Base-by-base conservation (phyloP, 2,113 vertebrate genomes). In the Cephalopholis sonnerati region DNA sequence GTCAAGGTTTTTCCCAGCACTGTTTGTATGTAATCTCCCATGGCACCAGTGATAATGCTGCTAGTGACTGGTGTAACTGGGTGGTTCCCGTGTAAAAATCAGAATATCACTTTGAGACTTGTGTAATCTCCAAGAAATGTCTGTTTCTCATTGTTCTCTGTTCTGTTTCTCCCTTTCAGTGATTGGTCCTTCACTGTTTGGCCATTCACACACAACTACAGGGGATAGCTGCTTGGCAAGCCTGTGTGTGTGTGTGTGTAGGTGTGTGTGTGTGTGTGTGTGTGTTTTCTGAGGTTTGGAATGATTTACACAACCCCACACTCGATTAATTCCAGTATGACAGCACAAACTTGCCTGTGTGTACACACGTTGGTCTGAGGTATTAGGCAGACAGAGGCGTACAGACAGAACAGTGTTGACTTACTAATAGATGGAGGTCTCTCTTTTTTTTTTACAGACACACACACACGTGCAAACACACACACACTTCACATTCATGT, bases 301-400 rank as follows among this genome's bases (percentile, higher is more conserved):
- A 88, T 93, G 92, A 92, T 91, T 94, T 95, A 94, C 91, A 93
- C 90, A 93, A 82, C 80, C 92, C 86, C 77, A 83, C 91, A 88
- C 77, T 93, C 65, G 84, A 95, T 94, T 95, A 93, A 92, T 94
- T 96, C 91, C 92, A 92, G 78, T 78, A 67, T 82, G 92, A 91
- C 81, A 84, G 94, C 85, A 96, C 93, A 96, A 97, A 95, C 93
- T 93, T 88, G 90, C 92, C 78, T 90, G 90, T 94, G 87, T 94
- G 84, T 90, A 89, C 68, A 70, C 91, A 87, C 87, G 89, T 71
- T 82, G 93, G 90, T 91, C 88, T 77, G 92, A 88, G 93, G 87
- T 79, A 87, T 64, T 11, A 93, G 84, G 59, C 75, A 65, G 79
- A 87, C 83, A 67, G 86, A 82, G 75, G 48, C 18, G 58, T 58